Base-by-base conservation (phyloP, 2,888 invertebrate species). In the Pogonocherus hispidulus region DNA sequence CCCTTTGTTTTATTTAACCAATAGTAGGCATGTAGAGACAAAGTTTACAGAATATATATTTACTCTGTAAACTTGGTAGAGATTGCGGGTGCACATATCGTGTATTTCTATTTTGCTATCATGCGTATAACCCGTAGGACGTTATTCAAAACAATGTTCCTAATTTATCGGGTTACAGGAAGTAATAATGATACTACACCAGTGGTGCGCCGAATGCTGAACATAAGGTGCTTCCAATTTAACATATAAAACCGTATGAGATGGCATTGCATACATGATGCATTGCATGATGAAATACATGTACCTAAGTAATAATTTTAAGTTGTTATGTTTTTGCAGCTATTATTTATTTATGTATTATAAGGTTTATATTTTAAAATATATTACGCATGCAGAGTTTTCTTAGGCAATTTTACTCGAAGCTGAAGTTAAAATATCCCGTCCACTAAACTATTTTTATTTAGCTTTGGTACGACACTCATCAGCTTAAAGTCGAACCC, bases 111-210 rank as follows among this genome's bases (percentile, higher is more conserved):
- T 6, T 52, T 52, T 41, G 27, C 37, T 37, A 55, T 41, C 41
- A 8, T 52, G n/a, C 14, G 14, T 41, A 19, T 18, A 46, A 59
- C 18, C 47, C 67, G 59, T 67, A 55, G 55, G 14, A 37, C 55
- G 55, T 20, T 41, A 37, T 71, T 72, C 63, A 67, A 72, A 72
- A 73, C 67, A 69, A 68, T 69, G 73, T 77, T 76, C 75, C 75
- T 71, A 78, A 76, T 78, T 79, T 77, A 79, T 79, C 73, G 71
- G 69, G 71, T 73, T 76, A 78, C 76, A 79, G 80, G 80, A 80
- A 78, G 76, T 75, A 70, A 72, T 72, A 71, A 72, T 72, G 70
- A 75, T 68, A 72, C 68, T 70, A 49, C 27, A 18, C 66, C 77
- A 73, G 73, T 75, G 73, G 32, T 52, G 52, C 16, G 18, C 52